These are phyloP conservation scores for Pseudonaja textilis DNA, from an alignment of 2,113 vertebrate species.

Conservation along the genomic window DNA sequence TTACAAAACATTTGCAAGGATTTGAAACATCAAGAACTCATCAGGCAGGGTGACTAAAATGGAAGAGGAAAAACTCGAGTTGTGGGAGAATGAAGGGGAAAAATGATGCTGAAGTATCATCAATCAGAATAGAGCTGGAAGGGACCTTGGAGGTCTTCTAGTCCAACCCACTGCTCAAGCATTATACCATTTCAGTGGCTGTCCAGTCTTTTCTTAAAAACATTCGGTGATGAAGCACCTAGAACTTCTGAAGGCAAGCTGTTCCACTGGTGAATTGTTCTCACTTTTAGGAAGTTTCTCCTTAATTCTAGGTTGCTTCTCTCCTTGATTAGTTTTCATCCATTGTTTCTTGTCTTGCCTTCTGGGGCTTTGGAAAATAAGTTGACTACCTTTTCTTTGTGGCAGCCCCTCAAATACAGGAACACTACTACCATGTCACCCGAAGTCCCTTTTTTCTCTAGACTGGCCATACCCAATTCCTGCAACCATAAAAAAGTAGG, in stretches of 20 bases:
- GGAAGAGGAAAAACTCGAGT: background rate
- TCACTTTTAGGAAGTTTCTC: background rate
- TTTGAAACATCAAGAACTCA: background rate
- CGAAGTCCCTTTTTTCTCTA: background rate
- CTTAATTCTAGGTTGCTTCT: background rate
- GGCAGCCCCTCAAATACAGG: background rate
- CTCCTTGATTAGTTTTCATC: background rate
- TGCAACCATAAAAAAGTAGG: background rate
- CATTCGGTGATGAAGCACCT: background rate
- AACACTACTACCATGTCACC: background rate
- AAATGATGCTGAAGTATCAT: background rate
- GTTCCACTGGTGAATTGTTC: background rate
- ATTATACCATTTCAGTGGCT: background rate
- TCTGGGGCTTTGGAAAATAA: background rate
- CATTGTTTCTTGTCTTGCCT: background rate
- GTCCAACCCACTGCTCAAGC: background rate
- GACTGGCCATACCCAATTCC: background rate
- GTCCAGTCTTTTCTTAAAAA: background rate
- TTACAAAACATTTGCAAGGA: background rate
- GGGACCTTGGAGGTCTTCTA: background rate
- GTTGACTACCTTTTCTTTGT: background rate
- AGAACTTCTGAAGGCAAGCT: background rate
- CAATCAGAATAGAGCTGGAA: background rate
- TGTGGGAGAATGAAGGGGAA: background rate
- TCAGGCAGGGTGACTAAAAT: background rate